Conservation (phyloP, 2,888 invertebrate species). For the Chrysomela aeneicollis region DNA sequence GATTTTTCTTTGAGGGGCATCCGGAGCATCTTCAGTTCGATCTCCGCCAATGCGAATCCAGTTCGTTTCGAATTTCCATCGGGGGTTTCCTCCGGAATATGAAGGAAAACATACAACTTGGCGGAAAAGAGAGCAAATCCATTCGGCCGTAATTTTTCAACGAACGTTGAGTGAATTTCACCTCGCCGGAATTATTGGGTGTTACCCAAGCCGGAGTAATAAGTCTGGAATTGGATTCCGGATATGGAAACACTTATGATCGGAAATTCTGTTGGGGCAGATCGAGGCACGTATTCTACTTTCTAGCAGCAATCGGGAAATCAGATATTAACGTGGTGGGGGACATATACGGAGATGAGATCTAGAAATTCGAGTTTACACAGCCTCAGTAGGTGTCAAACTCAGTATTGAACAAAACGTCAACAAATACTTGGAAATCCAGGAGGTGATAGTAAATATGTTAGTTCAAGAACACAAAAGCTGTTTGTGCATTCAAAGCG, state of each 20-base stretch:
- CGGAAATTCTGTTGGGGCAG: conserved; percentile 45
- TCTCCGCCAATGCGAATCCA: background rate
- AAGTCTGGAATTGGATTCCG: conserved; percentile 45
- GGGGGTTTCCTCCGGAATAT: conserved; percentile 14
- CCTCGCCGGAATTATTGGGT: conserved; percentile 28
- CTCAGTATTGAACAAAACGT: too few relatives aligned
- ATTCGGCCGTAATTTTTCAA: conserved; percentile 41
- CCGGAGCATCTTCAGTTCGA: too few relatives aligned
- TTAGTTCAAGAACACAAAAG: too few relatives aligned
- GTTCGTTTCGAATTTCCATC: conserved; percentile 8
- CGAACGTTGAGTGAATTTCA: conserved; percentile 23
- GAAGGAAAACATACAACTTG: conserved; percentile 28
- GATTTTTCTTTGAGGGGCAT: too few relatives aligned
- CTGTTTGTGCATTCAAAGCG: too few relatives aligned
- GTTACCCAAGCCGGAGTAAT: conserved; percentile 41
- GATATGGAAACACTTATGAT: conserved; percentile 52
- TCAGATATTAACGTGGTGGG: conserved; percentile 47
- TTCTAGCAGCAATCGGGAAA: conserved; percentile 34
- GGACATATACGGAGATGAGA: conserved; percentile 44
- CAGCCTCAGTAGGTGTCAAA: too few relatives aligned
- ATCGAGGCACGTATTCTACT: conserved; percentile 31
- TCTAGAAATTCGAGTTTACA: too few relatives aligned
- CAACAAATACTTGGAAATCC: too few relatives aligned
- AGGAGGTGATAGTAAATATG: too few relatives aligned
- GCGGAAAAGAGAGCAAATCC: conserved; percentile 35